A percentile compares a stretch with the other conserved stretches of the same genome.
These are phyloP conservation scores for Tetragonula carbonaria DNA, from an alignment of 2,888 invertebrate species.

Conservation along the genomic window DNA sequence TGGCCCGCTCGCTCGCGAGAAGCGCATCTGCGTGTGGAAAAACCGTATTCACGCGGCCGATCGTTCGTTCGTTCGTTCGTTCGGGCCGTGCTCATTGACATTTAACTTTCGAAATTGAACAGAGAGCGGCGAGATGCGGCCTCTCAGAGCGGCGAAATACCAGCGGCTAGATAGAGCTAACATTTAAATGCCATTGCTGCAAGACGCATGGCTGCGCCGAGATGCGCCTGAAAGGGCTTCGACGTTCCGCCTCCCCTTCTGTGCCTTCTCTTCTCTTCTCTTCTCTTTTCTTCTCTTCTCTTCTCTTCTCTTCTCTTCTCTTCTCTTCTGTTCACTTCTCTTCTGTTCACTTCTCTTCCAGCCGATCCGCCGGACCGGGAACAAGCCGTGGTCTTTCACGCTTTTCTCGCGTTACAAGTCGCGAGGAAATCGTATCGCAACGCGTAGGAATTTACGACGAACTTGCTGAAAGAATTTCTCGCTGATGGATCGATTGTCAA, in stretches of 20 bases:
- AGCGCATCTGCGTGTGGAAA: slow-evolving; percentile 46
- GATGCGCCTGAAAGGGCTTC: slow-evolving; percentile 60
- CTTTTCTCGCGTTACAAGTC: slow-evolving; percentile 11
- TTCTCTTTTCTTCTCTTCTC: not conserved
- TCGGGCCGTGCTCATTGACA: slow-evolving; percentile 75
- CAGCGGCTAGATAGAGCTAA: slow-evolving; percentile 79
- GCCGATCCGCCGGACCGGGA: not conserved
- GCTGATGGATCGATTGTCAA: not conserved
- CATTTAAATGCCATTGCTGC: slow-evolving; percentile 82
- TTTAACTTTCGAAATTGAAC: slow-evolving; percentile 82
- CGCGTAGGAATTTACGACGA: not conserved
- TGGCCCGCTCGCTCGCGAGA: slow-evolving; percentile 32
- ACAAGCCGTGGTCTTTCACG: slow-evolving; percentile 16
- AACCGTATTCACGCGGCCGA: slow-evolving; percentile 21
- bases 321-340: not conserved
- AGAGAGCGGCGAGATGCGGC: slow-evolving; percentile 69
- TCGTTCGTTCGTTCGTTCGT: not conserved
- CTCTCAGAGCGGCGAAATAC: slow-evolving; percentile 76
- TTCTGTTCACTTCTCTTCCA: not conserved
- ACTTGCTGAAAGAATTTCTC: not conserved
- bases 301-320: not conserved
- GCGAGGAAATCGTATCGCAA: not conserved
- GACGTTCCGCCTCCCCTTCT: not conserved
- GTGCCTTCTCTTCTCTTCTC: not conserved
- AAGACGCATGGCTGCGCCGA: slow-evolving; percentile 57